These are phyloP conservation scores for Spongilla lacustris DNA, from an alignment of 37 sponge, comb jelly and placozoan genomes.

Conservation along the genomic window DNA sequence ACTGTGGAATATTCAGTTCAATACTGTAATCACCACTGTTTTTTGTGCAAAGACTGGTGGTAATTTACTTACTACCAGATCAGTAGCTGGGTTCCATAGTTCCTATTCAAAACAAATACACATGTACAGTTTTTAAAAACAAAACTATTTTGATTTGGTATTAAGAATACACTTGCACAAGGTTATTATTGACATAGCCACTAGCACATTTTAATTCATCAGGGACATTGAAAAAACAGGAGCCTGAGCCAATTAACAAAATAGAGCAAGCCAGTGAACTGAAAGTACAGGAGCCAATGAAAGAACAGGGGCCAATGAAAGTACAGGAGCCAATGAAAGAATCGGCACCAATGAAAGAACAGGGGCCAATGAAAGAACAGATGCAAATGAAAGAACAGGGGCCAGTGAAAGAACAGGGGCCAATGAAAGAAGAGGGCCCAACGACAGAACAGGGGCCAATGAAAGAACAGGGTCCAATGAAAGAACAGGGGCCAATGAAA, in stretches of 20 bases:
- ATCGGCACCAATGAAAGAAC: background rate
- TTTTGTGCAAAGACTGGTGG: too few species aligned
- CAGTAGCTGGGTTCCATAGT: too few species aligned
- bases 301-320: background rate
- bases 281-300: background rate
- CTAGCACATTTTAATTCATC: background rate
- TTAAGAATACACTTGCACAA: background rate
- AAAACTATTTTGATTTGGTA: too few species aligned
- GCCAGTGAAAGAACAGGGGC: background rate
- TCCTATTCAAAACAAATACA: too few species aligned
- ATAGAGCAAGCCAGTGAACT: background rate
- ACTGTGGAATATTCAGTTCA: too few species aligned
- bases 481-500: background rate
- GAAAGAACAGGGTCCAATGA: background rate
- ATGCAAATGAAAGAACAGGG: background rate
- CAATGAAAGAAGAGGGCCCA: background rate
- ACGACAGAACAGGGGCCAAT: background rate
- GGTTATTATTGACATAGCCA: background rate
- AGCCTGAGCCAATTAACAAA: background rate
- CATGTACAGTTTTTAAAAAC: too few species aligned
- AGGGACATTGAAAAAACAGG: background rate
- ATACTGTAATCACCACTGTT: too few species aligned
- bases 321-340: background rate
- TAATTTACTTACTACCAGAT: too few species aligned
- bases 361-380: background rate